Evolutionary conservation across 1,140 invertebrate species (phyloP), one percentile per base, ranked within the genome.

Genomic region (Cydia pomonella): DNA sequence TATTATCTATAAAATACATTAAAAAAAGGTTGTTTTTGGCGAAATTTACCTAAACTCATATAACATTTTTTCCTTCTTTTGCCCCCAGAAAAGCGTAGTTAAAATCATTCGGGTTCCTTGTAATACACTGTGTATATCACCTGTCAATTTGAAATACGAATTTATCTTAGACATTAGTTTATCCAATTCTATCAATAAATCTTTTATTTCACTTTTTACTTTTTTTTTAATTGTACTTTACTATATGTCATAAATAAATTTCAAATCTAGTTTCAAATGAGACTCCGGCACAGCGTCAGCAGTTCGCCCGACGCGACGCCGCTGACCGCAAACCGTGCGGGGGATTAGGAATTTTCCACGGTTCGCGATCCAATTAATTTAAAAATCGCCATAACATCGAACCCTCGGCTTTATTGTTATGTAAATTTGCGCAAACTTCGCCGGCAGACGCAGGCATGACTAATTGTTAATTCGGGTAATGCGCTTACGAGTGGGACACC

Each of bases 401-500:
- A 74, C 74, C 63, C 75, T 72, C 74, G 87, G 87, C 82, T 86
- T 88, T 90, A 90, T 92, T 92, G 90, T 92, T 90, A 92, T 92
- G 89, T 92, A 91, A 91, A 92, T 92, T 85, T 88, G 90, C 85
- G 89, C 87, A 92, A 90, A 92, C 87, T 90, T 90, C 80, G 84
- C 75, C 79, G 82, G 80, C 86, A 90, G 87, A 88, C 88, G 85
- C 85, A 84, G 90, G 87, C 89, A 88, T 92, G 91, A 90, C 89
- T 92, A 91, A 92, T 92, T 92, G 91, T 91, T 92, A 92, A 92
- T 92, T 91, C 89, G 85, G 81, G 79, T 91, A 92, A 92, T 92
- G 87, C 89, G 89, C 89, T 92, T 92, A 92, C 86, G 79, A 85
- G 86, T 82, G 85, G 88, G 83, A 85, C 83, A 84, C 84, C 81